Conservation (phyloP, 2,797 vertebrate genomes). For the Pangasius krempfi region DNA sequence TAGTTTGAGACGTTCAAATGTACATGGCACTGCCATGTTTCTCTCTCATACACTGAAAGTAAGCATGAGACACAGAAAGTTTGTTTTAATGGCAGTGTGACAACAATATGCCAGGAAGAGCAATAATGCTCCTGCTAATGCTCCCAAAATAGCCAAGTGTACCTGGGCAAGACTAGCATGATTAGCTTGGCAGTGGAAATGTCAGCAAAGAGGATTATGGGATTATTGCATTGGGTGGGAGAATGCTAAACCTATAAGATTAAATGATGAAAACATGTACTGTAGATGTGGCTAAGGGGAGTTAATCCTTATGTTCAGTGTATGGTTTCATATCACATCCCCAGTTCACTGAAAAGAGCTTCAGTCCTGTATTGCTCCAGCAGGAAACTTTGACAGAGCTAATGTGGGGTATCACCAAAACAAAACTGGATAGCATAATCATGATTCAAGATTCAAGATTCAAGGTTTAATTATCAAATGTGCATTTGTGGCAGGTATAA, state of each 20-base stretch:
- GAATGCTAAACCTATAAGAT: background rate
- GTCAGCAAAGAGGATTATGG: too few relatives aligned
- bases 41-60: background rate
- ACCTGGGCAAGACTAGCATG: background rate
- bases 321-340: background rate
- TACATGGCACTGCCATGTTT: background rate
- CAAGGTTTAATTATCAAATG: too few relatives aligned
- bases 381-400: background rate
- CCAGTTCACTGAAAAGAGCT: background rate
- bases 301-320: too few relatives aligned
- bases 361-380: background rate
- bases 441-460: too few relatives aligned
- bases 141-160: background rate
- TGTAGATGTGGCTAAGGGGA: background rate
- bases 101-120: background rate
- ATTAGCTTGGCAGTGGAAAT: too few relatives aligned
- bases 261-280: background rate
- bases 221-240: background rate
- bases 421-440: too few relatives aligned
- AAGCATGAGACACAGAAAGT: background rate
- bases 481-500: too few relatives aligned
- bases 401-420: background rate
- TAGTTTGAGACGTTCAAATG: background rate
- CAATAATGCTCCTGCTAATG: background rate
- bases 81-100: background rate